phyloP scores from a whole-genome alignment of 1,140 invertebrate genomes.

The Oryctes rhinoceros region DNA sequence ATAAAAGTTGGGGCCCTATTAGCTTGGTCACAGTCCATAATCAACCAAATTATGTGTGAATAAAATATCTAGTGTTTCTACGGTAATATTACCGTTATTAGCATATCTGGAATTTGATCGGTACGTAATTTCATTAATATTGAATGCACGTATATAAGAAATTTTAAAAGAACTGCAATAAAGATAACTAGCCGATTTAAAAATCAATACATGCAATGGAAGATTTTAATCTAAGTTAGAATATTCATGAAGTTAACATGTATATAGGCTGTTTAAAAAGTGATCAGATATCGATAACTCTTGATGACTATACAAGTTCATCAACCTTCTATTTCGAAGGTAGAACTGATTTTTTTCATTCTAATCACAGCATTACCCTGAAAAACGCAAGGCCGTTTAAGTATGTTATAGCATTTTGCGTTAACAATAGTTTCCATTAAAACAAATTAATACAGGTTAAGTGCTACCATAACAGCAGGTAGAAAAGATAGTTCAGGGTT shows the following conservation, averaged over 20 bases:
- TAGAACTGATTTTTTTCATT: too few relatives aligned
- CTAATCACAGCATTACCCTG: too few relatives aligned
- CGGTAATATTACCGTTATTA: background rate
- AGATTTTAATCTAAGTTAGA: background rate
- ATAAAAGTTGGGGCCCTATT: background rate
- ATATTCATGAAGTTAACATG: background rate
- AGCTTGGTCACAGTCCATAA: background rate
- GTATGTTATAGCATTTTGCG: too few relatives aligned
- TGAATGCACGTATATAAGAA: background rate
- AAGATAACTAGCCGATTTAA: background rate
- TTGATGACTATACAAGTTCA: too few relatives aligned
- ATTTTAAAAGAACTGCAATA: background rate
- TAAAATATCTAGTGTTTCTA: background rate
- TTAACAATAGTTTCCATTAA: too few relatives aligned
- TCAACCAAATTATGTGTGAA: background rate
- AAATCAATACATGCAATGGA: background rate
- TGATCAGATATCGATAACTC: too few relatives aligned
- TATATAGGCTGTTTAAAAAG: background rate
- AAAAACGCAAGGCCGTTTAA: too few relatives aligned
- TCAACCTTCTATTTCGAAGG: too few relatives aligned
- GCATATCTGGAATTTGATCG: background rate
- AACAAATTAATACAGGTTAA: too few relatives aligned
- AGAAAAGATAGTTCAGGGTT: too few relatives aligned
- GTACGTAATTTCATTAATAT: background rate
- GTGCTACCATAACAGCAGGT: too few relatives aligned